Base-by-base conservation (phyloP, 53 echinoderm and acorn worm genomes). In the Holothuria scabra region DNA sequence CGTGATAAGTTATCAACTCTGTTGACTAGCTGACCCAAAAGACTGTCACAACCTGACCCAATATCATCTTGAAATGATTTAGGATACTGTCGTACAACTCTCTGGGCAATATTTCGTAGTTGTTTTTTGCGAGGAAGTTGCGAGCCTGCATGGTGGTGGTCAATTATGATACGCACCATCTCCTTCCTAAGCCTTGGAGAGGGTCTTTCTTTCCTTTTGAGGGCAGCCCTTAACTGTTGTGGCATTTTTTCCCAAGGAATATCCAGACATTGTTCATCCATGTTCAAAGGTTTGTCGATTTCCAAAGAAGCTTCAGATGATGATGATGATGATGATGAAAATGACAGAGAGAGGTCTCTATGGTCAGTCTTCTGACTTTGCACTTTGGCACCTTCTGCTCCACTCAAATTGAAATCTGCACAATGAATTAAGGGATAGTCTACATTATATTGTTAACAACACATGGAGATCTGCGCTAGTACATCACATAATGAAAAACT, bases 21-120 rank as follows among this genome's bases (percentile, higher is more conserved):
- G 75, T 88, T 83, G 33, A 88, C 63, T 31, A 87, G 55, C 48
- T 87, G 87, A 67, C 67, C 58, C 23, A 88, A 62, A 25, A 83
- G 82, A 65, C 88, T 87, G 30, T 87, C 87, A 46, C 69, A 70
- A 23, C 84, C 84, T 65, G 66, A 30, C 67, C 66, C 84, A 83
- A 75, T 44, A 20, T 75, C 76, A 52, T 75, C 76, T 38, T 44
- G 46, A 46, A 75, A 52, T 33, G 46, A 46, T 28, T 75, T 46
- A 35, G 76, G 76, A 26, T 75, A 75, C 25, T 38, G 26, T 35
- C 44, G n/a, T 44, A 75, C 76, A 19, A 52, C 49, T 46, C 41
- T 44, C 49, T 46, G 41, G 28, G 76, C 76, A 46, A 44, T 35
- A 12, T 28, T 28, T 35, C 55, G 76, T 46, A 75, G 38, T 28